phyloP scores from a whole-genome alignment of 2,797 vertebrate genomes.

The Labeo calbasu region DNA sequence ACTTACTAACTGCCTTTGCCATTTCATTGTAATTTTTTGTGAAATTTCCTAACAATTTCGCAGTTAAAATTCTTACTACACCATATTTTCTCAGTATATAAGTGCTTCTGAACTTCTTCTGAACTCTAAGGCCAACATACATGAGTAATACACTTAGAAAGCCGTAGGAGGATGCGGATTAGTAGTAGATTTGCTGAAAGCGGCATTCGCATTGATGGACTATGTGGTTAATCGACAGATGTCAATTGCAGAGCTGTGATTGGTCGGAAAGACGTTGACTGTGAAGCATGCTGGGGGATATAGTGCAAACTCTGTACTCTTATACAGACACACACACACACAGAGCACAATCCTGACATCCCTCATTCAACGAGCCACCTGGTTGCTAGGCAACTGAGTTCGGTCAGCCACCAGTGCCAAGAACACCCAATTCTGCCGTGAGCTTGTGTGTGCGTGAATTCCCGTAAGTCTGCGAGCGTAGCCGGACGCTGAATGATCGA shows the following conservation, averaged over 20 bases:
- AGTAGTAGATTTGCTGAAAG: slow-evolving; percentile 22
- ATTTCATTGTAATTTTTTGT: too few species aligned
- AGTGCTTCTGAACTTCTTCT: slow-evolving; percentile 1
- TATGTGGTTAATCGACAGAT: neutral
- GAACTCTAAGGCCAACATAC: neutral
- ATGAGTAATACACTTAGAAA: neutral
- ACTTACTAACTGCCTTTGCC: neutral
- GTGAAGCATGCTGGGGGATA: neutral
- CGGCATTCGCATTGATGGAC: neutral
- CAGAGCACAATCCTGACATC: slow-evolving; percentile 29
- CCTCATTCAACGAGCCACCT: slow-evolving; percentile 56
- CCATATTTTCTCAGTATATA: neutral
- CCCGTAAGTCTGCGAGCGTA: slow-evolving; percentile 10
- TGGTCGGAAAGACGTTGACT: neutral
- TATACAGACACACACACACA: slow-evolving; percentile 6
- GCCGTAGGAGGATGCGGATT: neutral
- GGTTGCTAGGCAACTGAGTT: slow-evolving; percentile 60
- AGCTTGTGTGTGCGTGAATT: slow-evolving; percentile 8
- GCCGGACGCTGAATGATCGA: neutral
- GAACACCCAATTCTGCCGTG: slow-evolving; percentile 14
- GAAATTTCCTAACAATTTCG: neutral
- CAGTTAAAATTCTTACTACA: neutral
- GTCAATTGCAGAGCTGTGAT: slow-evolving; percentile 1
- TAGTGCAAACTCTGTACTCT: neutral
- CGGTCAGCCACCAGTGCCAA: slow-evolving; percentile 35